A percentile compares a stretch with the other conserved stretches of the same genome.
phyloP scores from a whole-genome alignment of 2,888 invertebrate species.

The Gerris lacustris region DNA sequence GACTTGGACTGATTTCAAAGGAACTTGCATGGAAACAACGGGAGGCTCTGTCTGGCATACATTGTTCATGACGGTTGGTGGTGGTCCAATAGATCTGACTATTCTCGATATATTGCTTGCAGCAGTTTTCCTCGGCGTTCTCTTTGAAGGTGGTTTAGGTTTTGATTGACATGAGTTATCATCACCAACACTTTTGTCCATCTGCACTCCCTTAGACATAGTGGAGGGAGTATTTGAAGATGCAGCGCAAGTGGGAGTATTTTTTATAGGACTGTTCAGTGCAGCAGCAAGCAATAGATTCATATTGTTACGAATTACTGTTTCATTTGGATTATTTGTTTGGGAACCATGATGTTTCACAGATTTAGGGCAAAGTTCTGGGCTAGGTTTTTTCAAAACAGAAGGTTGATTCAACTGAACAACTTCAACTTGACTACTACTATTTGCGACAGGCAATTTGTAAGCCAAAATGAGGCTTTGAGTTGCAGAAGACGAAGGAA shows the following conservation, averaged over 20 bases:
- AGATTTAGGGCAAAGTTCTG: neutral
- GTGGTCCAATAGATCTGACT: constrained; percentile 36
- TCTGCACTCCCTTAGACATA: constrained; percentile 36
- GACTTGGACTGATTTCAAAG: constrained; percentile 34
- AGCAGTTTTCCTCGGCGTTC: constrained; percentile 38
- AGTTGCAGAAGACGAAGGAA: constrained; percentile 22
- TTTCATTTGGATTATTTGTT: constrained; percentile 35
- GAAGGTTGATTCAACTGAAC: constrained; percentile 28
- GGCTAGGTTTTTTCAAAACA: neutral
- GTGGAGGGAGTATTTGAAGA: constrained; percentile 9
- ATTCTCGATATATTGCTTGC: constrained; percentile 40
- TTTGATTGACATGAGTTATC: constrained; percentile 36
- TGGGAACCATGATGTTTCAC: neutral
- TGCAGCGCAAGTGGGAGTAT: neutral
- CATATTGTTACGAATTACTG: constrained; percentile 39
- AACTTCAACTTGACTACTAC: constrained; percentile 30
- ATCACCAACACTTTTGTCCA: constrained; percentile 41
- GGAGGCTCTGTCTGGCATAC: constrained; percentile 42
- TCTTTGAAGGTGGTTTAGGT: constrained; percentile 32
- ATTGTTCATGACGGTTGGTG: constrained; percentile 45
- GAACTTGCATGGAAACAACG: constrained; percentile 25
- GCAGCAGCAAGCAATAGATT: constrained; percentile 40
- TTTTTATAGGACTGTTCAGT: constrained; percentile 33
- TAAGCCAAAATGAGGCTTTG: constrained; percentile 56
- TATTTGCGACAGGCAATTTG: constrained; percentile 47